A percentile compares a stretch with the other conserved stretches of the same genome.
phyloP scores from a whole-genome alignment of 2,113 vertebrate genomes.

The Chinchilla lanigera region DNA sequence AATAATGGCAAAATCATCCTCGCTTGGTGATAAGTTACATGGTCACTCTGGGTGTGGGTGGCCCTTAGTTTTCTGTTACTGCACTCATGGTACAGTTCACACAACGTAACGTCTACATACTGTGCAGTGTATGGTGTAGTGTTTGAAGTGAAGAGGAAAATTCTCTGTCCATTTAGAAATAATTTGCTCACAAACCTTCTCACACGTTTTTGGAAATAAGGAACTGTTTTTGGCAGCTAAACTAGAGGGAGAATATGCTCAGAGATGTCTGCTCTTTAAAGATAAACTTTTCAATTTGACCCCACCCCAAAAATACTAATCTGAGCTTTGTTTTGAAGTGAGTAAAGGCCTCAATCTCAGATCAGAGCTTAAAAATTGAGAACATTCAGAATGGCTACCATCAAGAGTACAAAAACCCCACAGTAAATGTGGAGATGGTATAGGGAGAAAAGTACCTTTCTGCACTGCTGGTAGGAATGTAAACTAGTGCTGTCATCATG shows the following conservation, averaged over 20 bases:
- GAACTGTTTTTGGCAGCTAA: background rate
- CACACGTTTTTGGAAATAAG: conserved; percentile 31
- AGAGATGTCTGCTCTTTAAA: conserved; percentile 32
- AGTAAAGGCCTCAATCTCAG: conserved; percentile 20
- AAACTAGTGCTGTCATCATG: background rate
- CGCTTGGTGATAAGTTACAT: background rate
- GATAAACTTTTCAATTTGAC: conserved; percentile 32
- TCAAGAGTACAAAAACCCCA: background rate
- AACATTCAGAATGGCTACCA: background rate
- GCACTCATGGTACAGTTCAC: background rate
- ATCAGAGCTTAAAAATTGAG: background rate
- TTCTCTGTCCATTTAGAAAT: background rate
- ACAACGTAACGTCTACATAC: rapidly evolving
- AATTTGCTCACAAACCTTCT: background rate
- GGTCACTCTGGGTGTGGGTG: background rate
- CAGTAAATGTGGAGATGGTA: background rate
- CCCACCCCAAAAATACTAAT: background rate
- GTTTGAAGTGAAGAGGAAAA: background rate
- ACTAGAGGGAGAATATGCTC: background rate
- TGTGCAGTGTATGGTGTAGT: background rate
- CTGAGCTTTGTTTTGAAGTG: background rate
- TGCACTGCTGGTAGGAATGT: background rate
- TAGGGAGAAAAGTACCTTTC: background rate
- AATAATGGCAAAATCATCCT: background rate
- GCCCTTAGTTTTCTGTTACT: background rate